Conservation (phyloP, 2,888 invertebrate species). For the Holacanthella duospinosa region DNA sequence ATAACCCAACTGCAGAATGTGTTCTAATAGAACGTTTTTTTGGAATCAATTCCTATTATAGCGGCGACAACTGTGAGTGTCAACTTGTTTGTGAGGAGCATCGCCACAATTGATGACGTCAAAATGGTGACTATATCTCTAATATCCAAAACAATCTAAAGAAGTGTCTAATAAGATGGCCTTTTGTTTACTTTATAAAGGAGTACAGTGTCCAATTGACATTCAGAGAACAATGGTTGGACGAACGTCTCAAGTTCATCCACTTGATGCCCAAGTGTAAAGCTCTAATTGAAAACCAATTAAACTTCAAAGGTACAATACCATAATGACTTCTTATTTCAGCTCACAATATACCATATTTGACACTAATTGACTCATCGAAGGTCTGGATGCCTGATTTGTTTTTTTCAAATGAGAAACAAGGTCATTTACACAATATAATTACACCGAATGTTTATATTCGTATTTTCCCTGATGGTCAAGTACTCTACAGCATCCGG, state of each 20-base stretch:
- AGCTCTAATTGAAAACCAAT: too few species aligned
- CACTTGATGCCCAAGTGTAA: constrained; percentile 43
- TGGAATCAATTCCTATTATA: too few species aligned
- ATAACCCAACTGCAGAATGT: too few species aligned
- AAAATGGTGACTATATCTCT: neutral
- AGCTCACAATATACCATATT: constrained; percentile 72
- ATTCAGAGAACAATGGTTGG: constrained; percentile 92
- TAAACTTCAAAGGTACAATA: too few species aligned
- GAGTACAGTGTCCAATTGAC: constrained; percentile 95
- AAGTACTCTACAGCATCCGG: constrained; percentile 74
- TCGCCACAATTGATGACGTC: neutral
- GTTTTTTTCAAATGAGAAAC: constrained; percentile 15
- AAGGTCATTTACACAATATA: constrained; percentile 87
- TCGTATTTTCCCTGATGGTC: constrained; percentile 56
- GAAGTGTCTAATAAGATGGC: too few species aligned
- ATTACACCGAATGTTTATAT: constrained; percentile 96
- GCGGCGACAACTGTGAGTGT: neutral
- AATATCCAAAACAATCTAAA: too few species aligned
- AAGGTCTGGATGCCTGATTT: constrained; percentile 64
- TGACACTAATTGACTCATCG: constrained; percentile 83
- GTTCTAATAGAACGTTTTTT: too few species aligned
- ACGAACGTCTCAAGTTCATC: constrained; percentile 78
- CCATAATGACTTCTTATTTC: constrained; percentile 14
- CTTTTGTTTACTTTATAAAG: too few species aligned
- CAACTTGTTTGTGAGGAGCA: neutral